Evolutionary conservation across 2,797 vertebrate species (phyloP), one percentile per base, ranked within the genome.

Genomic region (Bufotes viridis): DNA sequence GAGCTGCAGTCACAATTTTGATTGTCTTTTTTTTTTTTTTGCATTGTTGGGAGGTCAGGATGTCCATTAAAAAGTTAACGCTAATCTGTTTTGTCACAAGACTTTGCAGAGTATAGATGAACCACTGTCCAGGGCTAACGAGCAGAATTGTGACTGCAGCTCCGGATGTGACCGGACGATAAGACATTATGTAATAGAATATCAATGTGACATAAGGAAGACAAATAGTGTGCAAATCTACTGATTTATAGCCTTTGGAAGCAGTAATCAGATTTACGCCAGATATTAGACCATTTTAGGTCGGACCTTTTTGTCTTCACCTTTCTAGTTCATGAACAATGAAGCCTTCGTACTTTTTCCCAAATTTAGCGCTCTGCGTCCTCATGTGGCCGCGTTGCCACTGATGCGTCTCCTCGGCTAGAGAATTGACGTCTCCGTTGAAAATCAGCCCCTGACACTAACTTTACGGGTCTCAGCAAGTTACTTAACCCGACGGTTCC

Each of bases 381-480:
- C 34, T 42, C 10, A 26, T 20, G 15, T 20, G 57, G 26, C 18
- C 34, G 26, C 7, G 6, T 34, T 81, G 20, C 34, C 29, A 49
- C 34, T 17, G 17, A 61, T 80, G 58, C 79, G 3, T 49, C 79
- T 51, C 60, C 29, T 60, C 24, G 29, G 15, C 18, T 24, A 80
- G 55, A 78, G n/a, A 60, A 60, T 80, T 81, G 58, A 81, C 20
- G 17, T 81, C 78, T 81, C 78, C 18, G 18, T 78, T 79, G 78
- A 75, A 74, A 86, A 89, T 89, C 88, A 53, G 74, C 79, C 65
- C 57, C 84, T 79, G 80, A 89, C 88, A 78, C 72, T 57, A 58
- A 58, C 84, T 86, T 86, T 74, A 78, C 24, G 88, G 88, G 84
- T 89, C 84, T 82, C 53, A n/a, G 88, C 80, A 78, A 86, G 88